Percentiles rank a stretch among this genome's conserved stretches.
Evolutionary conservation across 2,113 vertebrate genomes (phyloP).

Genomic region (Rhadina sibilatrix): DNA sequence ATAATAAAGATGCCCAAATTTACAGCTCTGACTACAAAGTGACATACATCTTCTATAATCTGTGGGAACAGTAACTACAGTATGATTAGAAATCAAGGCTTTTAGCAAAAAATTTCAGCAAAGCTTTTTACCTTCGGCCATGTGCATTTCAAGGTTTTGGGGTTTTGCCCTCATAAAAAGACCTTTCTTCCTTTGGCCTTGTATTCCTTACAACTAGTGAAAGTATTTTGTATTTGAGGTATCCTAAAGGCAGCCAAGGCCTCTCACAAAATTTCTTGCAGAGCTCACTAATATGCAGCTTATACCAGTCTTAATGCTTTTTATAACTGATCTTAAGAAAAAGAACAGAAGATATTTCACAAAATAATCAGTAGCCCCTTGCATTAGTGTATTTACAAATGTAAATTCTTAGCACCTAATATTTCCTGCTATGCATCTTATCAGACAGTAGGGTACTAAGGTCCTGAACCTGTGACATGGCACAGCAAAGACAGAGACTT

Average conservation of each 20-base stretch:
- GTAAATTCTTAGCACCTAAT: conserved; percentile 43
- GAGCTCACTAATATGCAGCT: background rate
- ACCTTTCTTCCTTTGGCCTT: background rate
- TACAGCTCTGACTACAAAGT: background rate
- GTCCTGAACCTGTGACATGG: conserved; percentile 52
- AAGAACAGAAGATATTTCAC: background rate
- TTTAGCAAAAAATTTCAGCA: background rate
- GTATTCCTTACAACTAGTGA: background rate
- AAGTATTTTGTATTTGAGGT: background rate
- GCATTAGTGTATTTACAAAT: conserved; percentile 43
- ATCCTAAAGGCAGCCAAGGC: background rate
- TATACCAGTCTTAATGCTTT: background rate
- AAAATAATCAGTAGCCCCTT: background rate
- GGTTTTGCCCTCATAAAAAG: background rate
- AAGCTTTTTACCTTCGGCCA: background rate
- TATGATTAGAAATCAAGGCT: background rate
- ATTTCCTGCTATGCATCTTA: conserved; percentile 52
- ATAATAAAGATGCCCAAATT: background rate
- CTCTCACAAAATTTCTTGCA: background rate
- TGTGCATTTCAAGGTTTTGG: background rate
- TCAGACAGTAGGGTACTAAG: conserved; percentile 40
- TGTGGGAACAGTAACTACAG: background rate
- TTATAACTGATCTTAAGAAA: background rate
- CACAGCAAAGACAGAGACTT: conserved; percentile 11
- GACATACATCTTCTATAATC: background rate